Conservation (phyloP, 2,113 vertebrate species). For the Prinia subflava region DNA sequence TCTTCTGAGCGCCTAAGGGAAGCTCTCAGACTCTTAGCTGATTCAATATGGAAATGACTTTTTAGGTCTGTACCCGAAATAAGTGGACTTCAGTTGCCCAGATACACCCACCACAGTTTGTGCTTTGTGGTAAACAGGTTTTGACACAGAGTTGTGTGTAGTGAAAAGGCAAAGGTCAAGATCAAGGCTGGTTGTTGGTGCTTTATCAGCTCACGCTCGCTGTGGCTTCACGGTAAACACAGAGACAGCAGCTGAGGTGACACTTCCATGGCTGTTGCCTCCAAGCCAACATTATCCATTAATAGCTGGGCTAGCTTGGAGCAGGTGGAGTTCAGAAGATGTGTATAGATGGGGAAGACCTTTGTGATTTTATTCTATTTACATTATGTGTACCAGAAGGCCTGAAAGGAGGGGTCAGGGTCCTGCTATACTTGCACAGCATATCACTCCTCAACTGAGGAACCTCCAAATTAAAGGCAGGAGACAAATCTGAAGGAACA, state of each 20-base stretch:
- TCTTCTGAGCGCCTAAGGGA: neutral
- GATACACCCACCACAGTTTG: neutral
- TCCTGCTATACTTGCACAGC: neutral
- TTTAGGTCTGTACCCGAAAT: neutral
- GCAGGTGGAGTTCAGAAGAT: neutral
- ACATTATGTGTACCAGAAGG: neutral
- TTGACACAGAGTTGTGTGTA: neutral
- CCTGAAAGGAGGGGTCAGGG: neutral
- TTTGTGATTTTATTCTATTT: neutral
- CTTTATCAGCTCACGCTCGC: neutral
- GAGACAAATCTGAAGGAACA: neutral
- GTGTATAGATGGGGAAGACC: neutral
- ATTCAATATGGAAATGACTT: rapidly evolving
- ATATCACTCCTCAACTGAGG: neutral
- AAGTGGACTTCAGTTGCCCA: neutral
- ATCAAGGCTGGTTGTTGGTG: neutral
- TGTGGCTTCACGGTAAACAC: neutral
- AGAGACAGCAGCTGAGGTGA: neutral
- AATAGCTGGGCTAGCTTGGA: neutral
- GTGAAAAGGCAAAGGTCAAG: neutral
- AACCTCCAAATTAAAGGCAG: neutral
- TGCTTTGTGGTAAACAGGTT: neutral
- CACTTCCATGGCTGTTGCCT: neutral
- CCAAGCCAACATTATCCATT: neutral
- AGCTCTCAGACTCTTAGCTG: neutral